Base-by-base conservation (phyloP, 2,888 invertebrate species). In the Megastigmus dorsalis region DNA sequence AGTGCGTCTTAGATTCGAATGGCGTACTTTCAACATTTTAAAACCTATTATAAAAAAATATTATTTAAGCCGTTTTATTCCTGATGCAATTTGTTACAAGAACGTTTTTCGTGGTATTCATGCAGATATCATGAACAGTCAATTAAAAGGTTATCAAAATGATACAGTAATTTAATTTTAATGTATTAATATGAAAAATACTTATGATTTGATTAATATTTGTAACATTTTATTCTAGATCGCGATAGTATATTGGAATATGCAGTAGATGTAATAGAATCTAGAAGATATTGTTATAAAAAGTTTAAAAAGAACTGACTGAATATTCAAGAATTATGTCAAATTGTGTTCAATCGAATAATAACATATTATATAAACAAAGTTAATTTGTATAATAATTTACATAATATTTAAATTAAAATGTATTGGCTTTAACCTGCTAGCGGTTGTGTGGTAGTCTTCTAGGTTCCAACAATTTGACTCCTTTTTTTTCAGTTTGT, bases 91-190 rank as follows among this genome's bases (percentile, higher is more conserved):
- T 15, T 20, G 13, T 50, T 60, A 54, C 18, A 60, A 43, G 18
- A 10, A 54, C 26, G 38, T 73, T 28, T 54, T 52, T 26, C 20
- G n/a, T 28, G 33, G 18, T 0, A 43, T 73, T 26, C 33, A 60
- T 5, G 3, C 1, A 2, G 66, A 73, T 20, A 54, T 62, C 50
- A 45, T 54, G 6, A 23, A 18, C 1, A 60, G 54, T 2, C 41
- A 45, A 10, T 43, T 67, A 48, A n/a, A n/a, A n/a, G n/a, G n/a
- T n/a, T n/a, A n/a, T n/a, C n/a, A n/a, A n/a, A n/a, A n/a, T n/a
- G n/a, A n/a, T 38, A 33, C 3, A 60, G 66, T 67, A 60, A 67
- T 20, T 23, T 3, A 23, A 54, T 59, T n/a, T n/a, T n/a, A n/a
- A n/a, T n/a, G n/a, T n/a, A n/a, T n/a, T n/a, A n/a, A n/a, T n/a